A percentile compares a stretch with the other conserved stretches of the same genome.
These are phyloP conservation scores for Pasiphila rectangulata DNA, from an alignment of 2,888 invertebrate genomes.

Conservation along the genomic window DNA sequence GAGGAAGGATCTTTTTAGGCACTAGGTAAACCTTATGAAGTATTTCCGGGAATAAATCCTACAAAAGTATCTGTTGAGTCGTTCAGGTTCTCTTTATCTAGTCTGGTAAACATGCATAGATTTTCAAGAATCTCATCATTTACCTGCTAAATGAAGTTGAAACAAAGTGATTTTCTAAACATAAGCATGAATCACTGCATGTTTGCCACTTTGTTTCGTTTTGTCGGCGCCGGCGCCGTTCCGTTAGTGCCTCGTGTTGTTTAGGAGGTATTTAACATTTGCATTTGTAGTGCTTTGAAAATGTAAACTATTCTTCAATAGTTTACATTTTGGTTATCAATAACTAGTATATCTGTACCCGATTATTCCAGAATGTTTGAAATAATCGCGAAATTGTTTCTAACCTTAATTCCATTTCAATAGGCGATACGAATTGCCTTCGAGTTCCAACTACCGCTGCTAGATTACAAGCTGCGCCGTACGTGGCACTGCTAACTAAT, in stretches of 20 bases:
- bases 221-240: conserved; percentile 27
- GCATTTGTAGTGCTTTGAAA: no score
- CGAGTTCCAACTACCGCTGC: no score
- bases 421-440: no score
- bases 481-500: conserved; percentile 4
- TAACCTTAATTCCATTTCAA: no score
- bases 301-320: no score
- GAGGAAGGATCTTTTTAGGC: no score
- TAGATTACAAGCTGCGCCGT: no score
- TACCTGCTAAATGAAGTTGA: conserved; percentile 23
- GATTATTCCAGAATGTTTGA: no score
- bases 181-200: conserved; percentile 40
- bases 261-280: conserved; percentile 14
- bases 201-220: conserved; percentile 33
- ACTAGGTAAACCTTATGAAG: background rate
- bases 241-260: conserved; percentile 20
- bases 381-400: no score
- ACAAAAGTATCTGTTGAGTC: background rate
- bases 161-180: conserved; percentile 46
- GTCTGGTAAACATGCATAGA: background rate
- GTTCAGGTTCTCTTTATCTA: background rate
- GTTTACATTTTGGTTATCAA: background rate
- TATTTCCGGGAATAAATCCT: no score
- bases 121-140: conserved; percentile 7
- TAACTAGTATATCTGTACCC: no score